Percentiles rank a stretch among this genome's conserved stretches.
Conservation (phyloP, 2,888 invertebrate genomes). For the Galerucella nymphaeae region DNA sequence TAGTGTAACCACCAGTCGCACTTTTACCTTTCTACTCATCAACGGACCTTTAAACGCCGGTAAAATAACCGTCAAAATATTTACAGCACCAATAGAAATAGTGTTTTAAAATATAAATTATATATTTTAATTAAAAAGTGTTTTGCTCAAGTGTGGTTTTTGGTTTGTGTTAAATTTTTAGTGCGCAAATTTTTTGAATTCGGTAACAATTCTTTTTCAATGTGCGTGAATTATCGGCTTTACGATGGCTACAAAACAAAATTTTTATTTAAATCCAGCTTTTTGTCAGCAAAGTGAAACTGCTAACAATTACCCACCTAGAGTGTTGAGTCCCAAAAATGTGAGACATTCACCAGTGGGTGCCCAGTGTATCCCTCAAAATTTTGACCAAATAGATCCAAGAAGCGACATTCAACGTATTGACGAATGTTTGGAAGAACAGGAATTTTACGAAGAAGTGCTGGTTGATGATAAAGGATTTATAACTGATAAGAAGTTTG, state of each 20-base stretch:
- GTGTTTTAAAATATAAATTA: not conserved
- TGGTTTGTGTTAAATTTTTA: no score
- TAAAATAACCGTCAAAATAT: conserved; percentile 22
- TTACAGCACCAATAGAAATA: not conserved
- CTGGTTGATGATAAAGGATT: conserved; percentile 61
- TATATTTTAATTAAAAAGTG: not conserved
- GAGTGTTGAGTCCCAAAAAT: conserved; percentile 48
- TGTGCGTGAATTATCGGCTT: not conserved
- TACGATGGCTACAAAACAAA: conserved; percentile 55
- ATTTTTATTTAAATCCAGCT: conserved; percentile 83
- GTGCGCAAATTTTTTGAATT: not conserved
- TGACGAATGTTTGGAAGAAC: conserved; percentile 56
- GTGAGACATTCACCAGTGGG: conserved; percentile 62
- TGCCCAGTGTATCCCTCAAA: conserved; percentile 57
- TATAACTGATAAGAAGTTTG: conserved; percentile 61
- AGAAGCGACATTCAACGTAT: conserved; percentile 45
- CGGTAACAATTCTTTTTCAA: not conserved
- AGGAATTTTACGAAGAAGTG: conserved; percentile 65
- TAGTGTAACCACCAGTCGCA: conserved; percentile 55
- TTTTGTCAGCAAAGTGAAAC: conserved; percentile 83
- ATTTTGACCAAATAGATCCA: conserved; percentile 51
- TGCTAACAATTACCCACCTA: conserved; percentile 63
- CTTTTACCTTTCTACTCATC: conserved; percentile 48
- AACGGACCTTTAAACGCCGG: conserved; percentile 34
- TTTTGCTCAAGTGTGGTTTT: not conserved